A percentile compares a stretch with the other conserved stretches of the same genome.
Evolutionary conservation across 2,888 invertebrate species (phyloP).

Genomic region (Leucophora obtusa): DNA sequence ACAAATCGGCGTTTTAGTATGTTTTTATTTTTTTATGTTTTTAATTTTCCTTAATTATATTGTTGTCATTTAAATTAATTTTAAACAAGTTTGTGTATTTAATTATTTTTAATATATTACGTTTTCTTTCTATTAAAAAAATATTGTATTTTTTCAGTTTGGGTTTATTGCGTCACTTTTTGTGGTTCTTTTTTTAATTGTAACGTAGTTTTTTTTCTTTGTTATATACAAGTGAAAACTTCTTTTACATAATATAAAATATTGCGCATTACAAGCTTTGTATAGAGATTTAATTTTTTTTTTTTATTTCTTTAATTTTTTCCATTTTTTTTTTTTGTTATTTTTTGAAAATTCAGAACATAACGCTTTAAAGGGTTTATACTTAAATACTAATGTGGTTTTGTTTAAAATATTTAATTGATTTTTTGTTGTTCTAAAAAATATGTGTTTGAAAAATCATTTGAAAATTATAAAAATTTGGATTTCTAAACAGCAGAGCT

Average conservation of each 20-base stretch:
- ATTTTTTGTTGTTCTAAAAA: conserved; percentile 47
- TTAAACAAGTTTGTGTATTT: background rate
- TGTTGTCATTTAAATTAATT: background rate
- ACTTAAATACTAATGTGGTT: conserved; percentile 51
- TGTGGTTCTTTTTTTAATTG: conserved; percentile 24
- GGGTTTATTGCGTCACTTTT: conserved; percentile 24
- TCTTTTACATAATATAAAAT: conserved; percentile 39
- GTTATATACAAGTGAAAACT: conserved; percentile 48
- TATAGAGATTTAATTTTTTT: conserved; percentile 15
- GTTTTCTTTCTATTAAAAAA: background rate
- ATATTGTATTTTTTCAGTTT: background rate
- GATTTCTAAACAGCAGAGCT: too few species aligned
- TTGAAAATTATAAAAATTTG: too few species aligned
- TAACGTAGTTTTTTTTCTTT: conserved; percentile 27
- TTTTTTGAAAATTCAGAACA: conserved; percentile 50
- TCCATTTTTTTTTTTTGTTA: background rate
- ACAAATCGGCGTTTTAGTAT: conserved; percentile 19
- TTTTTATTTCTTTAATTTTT: conserved; percentile 2
- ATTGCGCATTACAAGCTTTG: conserved; percentile 34
- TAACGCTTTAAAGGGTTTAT: conserved; percentile 44
- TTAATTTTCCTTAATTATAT: background rate
- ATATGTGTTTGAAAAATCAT: background rate
- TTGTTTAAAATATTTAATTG: conserved; percentile 32
- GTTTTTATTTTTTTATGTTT: background rate
- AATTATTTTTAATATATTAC: background rate